Percentiles rank a stretch among this genome's conserved stretches.
Conservation (phyloP, 1,140 invertebrate genomes). For the Globodera rostochiensis region DNA sequence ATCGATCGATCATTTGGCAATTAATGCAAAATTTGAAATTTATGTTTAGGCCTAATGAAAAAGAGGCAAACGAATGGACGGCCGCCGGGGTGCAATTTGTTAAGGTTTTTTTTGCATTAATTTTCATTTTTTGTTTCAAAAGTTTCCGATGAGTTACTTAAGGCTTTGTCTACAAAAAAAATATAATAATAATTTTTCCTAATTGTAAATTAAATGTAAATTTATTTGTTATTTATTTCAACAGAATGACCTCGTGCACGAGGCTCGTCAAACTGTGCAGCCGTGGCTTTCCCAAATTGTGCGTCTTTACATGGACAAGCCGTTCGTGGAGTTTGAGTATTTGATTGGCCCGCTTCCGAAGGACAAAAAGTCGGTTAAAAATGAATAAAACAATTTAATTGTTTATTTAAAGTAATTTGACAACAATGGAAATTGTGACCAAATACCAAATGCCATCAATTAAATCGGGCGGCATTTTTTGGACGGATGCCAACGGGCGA, state of each 20-base stretch:
- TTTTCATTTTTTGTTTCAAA: constrained; percentile 6
- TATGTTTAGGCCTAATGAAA: constrained; percentile 72
- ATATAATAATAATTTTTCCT: background rate
- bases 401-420: constrained; percentile 71
- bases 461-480: constrained; percentile 20
- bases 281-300: constrained; percentile 82
- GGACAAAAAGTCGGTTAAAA: constrained; percentile 32
- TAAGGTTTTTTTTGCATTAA: constrained; percentile 19
- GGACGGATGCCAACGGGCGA: constrained; percentile 88
- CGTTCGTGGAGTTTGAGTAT: constrained; percentile 84
- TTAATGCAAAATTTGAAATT: constrained; percentile 4
- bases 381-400: background rate
- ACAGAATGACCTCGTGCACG: constrained; percentile 76
- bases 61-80: constrained; percentile 38
- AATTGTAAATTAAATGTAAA: background rate
- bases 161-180: constrained; percentile 36
- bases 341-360: constrained; percentile 85
- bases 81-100: constrained; percentile 34
- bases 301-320: constrained; percentile 74
- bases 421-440: constrained; percentile 78
- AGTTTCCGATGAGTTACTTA: background rate
- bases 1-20: background rate
- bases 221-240: constrained; percentile 11
- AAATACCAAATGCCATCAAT: constrained; percentile 29
- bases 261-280: constrained; percentile 78